Evolutionary conservation across 2,888 invertebrate genomes (phyloP), one percentile per base, ranked within the genome.

Genomic region (Polydesmus complanatus): DNA sequence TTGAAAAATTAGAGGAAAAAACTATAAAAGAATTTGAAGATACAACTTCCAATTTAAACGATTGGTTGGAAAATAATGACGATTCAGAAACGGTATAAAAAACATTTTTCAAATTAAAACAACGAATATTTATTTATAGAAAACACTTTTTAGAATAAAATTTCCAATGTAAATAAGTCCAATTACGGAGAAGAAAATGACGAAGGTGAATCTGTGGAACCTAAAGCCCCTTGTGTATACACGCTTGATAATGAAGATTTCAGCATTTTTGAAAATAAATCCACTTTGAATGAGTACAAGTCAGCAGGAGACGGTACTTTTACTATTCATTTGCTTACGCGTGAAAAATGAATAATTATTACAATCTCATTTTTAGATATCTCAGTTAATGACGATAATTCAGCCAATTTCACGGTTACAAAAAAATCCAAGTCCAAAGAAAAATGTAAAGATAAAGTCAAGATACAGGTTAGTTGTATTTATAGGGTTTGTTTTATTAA

Each of bases 351-450:
- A n/a, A n/a, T n/a, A 3, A 18, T 5, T 23, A 50, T 18, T 37
- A n/a, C 21, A 57, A 57, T 18, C 27, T 52, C 1, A 27, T 59
- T 52, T 60, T 56, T 55, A 60, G 63, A 63, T 61, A 55, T 61
- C 55, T 64, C 65, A n/a, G 58, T 61, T 26, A 64, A 64, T 59
- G 65, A 64, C 21, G 64, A 62, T 18, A 61, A 62, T 21, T 62
- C 62, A 48, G 65, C 61, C 2, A 64, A 62, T 58, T 62, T 63
- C 55, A 62, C 52, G 53, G 55, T 64, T 25, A 58, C 65, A 2
- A 63, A 61, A 55, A 64, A 56, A 11, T 60, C 59, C 14, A 64
- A 64, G 22, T 60, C 63, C 56, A 65, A 65, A 49, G 61, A 64
- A 25, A 65, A 64, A 64, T 61, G 56, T 47, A 47, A 37, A 22